phyloP scores from a whole-genome alignment of 2,113 vertebrate genomes.

The Pica pica region DNA sequence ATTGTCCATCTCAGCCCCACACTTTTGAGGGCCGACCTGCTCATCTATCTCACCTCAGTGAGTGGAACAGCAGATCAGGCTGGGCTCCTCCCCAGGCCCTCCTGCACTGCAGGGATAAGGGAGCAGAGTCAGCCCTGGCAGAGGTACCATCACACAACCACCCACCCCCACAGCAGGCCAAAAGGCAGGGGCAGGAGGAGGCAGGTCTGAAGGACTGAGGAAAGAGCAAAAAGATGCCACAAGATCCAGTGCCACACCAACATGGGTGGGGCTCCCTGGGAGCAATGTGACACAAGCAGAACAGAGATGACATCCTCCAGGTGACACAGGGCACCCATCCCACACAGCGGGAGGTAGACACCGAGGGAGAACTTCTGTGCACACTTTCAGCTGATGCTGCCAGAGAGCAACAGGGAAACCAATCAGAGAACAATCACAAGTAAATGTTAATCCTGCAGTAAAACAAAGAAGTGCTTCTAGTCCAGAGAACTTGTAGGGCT shows the following conservation, averaged over 20 bases:
- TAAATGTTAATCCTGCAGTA: background rate
- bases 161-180: background rate
- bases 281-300: background rate
- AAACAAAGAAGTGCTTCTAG: background rate
- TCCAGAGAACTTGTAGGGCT: background rate
- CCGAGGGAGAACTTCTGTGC: accelerated
- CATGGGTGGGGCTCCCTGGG: accelerated
- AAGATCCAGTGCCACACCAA: accelerated
- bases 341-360: background rate
- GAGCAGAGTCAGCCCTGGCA: background rate
- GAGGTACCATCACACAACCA: background rate
- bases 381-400: background rate
- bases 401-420: background rate
- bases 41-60: background rate
- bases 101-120: background rate
- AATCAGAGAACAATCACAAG: background rate
- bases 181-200: background rate
- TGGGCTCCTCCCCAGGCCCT: background rate
- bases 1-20: background rate
- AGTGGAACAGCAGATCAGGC: background rate
- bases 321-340: background rate
- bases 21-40: background rate
- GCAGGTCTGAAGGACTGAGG: background rate
- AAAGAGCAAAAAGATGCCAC: background rate
- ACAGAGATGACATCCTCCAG: background rate